Conservation (phyloP, 2,888 invertebrate species). For the Beris chalybata region DNA sequence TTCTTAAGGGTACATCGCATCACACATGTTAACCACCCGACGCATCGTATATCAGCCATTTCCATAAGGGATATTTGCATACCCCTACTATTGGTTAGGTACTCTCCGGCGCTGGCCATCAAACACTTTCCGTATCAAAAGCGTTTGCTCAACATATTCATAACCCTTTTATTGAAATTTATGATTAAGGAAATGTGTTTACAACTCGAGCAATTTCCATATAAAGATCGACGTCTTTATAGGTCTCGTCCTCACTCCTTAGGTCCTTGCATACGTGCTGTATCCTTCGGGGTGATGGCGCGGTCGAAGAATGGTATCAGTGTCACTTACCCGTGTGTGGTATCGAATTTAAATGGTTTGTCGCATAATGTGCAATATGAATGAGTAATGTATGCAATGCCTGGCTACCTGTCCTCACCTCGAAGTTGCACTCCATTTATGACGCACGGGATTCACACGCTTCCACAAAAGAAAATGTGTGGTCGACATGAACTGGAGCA, state of each 20-base stretch:
- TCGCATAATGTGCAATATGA: slow-evolving; percentile 8
- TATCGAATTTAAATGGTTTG: slow-evolving; percentile 15
- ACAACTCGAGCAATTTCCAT: slow-evolving; percentile 5
- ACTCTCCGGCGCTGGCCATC: too few species aligned
- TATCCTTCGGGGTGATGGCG: not conserved
- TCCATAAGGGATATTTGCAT: slow-evolving; percentile 5
- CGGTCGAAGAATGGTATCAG: not conserved
- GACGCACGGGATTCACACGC: slow-evolving; percentile 12
- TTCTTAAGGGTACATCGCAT: slow-evolving; percentile 11
- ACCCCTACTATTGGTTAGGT: not conserved
- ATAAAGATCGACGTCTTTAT: slow-evolving; percentile 8
- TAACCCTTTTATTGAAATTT: slow-evolving; percentile 12
- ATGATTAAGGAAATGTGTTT: not conserved
- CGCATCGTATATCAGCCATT: not conserved
- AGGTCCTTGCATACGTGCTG: not conserved
- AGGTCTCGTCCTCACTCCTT: not conserved
- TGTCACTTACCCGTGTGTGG: slow-evolving; percentile 8
- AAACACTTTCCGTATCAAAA: too few species aligned
- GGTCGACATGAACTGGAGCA: slow-evolving; percentile 15
- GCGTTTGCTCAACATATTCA: too few species aligned
- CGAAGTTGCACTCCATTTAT: not conserved
- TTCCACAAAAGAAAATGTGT: not conserved
- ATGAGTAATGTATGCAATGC: slow-evolving; percentile 13
- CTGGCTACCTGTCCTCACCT: not conserved
- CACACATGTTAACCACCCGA: slow-evolving; percentile 2